Percentiles rank a stretch among this genome's conserved stretches.
Evolutionary conservation across 2,113 vertebrate species (phyloP).

Genomic region (Thymallus thymallus): DNA sequence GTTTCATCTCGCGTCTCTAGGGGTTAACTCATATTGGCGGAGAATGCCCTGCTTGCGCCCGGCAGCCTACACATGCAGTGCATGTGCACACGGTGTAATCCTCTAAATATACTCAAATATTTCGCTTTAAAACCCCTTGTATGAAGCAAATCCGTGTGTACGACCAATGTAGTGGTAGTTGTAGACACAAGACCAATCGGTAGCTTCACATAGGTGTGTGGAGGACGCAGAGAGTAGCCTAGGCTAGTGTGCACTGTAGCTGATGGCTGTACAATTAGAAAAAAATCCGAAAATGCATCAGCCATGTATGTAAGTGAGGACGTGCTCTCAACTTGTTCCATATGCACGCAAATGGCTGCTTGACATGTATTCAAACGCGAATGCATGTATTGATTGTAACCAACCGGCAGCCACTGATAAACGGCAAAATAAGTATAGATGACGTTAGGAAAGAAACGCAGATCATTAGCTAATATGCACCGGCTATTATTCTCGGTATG

Average conservation of each 20-base stretch:
- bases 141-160: background rate
- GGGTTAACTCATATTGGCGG: slow-evolving; percentile 67
- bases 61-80: slow-evolving; percentile 36
- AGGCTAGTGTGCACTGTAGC: slow-evolving; percentile 35
- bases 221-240: background rate
- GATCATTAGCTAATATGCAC: slow-evolving; percentile 42
- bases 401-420: slow-evolving; percentile 10
- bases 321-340: slow-evolving; percentile 70
- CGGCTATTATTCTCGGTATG: slow-evolving; percentile 24
- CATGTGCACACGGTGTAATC: slow-evolving; percentile 29
- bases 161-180: background rate
- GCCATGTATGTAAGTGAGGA: slow-evolving; percentile 79
- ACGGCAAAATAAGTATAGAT: background rate
- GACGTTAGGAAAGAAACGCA: slow-evolving; percentile 26
- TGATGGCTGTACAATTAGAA: slow-evolving; percentile 61
- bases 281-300: slow-evolving; percentile 77
- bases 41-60: slow-evolving; percentile 52
- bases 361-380: slow-evolving; percentile 48
- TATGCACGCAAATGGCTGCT: slow-evolving; percentile 80
- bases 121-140: slow-evolving; percentile 2
- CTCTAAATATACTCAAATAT: background rate
- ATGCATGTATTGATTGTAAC: slow-evolving; percentile 42
- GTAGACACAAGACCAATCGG: background rate
- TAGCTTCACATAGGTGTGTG: slow-evolving; percentile 28
- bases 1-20: slow-evolving; percentile 78